Evolutionary conservation across 2,797 vertebrate species (phyloP).

Genomic region (Vultur gryphus): DNA sequence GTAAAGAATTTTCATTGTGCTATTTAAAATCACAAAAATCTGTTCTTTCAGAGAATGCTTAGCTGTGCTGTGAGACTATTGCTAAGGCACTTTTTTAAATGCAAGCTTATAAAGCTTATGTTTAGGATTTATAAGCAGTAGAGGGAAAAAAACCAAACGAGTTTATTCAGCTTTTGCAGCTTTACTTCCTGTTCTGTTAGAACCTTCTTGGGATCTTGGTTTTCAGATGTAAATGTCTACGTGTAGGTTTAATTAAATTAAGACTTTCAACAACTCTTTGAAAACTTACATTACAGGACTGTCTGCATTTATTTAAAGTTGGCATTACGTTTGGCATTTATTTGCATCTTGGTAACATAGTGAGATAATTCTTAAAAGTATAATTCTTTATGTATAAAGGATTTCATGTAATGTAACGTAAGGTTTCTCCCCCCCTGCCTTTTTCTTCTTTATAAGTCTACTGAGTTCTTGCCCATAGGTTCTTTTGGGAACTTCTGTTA

Average conservation of each 20-base stretch:
- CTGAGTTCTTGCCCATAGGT: background rate
- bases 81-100: background rate
- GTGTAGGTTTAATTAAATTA: background rate
- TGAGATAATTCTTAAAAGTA: background rate
- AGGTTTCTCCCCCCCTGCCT: accelerated
- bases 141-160: background rate
- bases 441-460: background rate
- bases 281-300: background rate
- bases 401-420: background rate
- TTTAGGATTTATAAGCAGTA: background rate
- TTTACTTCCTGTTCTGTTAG: background rate
- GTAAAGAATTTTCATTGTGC: background rate
- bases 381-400: background rate
- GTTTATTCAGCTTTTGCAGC: background rate
- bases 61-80: background rate
- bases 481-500: background rate
- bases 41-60: background rate
- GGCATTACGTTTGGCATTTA: background rate
- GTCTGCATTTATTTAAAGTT: background rate
- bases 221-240: background rate
- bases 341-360: background rate
- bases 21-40: background rate
- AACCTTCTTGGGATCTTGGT: background rate
- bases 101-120: background rate
- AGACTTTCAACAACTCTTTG: background rate